phyloP scores from a whole-genome alignment of 2,113 vertebrate species.

The Chiloscyllium plagiosum region DNA sequence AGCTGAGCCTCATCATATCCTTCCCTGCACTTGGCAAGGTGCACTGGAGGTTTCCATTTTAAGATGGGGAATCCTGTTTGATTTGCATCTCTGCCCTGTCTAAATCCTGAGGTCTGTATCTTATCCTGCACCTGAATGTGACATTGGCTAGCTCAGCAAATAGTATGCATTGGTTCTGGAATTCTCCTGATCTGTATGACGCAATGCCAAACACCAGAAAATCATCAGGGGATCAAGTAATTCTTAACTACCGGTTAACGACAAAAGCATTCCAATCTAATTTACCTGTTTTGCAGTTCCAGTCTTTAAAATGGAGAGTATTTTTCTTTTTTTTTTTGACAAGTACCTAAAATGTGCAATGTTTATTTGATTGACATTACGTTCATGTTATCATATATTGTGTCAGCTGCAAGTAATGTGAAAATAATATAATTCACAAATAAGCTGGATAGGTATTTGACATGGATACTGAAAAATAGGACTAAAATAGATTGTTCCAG shows the following conservation, averaged over 20 bases:
- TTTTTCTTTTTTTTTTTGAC: neutral
- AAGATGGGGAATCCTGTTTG: neutral
- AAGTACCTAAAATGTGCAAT: neutral
- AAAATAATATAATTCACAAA: too few species aligned
- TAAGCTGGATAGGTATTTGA: too few species aligned
- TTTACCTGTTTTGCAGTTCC: neutral
- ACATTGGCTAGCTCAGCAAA: neutral
- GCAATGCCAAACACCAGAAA: neutral
- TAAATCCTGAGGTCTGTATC: neutral
- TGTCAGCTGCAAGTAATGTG: too few species aligned
- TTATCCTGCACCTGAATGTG: neutral
- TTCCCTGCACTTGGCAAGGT: neutral
- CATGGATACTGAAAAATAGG: too few species aligned
- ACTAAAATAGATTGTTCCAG: too few species aligned
- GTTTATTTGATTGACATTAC: neutral
- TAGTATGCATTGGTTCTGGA: neutral
- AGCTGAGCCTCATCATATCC: neutral
- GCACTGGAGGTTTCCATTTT: neutral
- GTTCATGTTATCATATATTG: too few species aligned
- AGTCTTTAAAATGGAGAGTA: neutral
- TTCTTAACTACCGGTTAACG: neutral
- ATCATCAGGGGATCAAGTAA: neutral
- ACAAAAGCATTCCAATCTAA: neutral
- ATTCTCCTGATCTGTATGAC: neutral
- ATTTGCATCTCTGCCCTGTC: neutral